Conservation (phyloP, 2,797 vertebrate species). For the Peromyscus attwateri region DNA sequence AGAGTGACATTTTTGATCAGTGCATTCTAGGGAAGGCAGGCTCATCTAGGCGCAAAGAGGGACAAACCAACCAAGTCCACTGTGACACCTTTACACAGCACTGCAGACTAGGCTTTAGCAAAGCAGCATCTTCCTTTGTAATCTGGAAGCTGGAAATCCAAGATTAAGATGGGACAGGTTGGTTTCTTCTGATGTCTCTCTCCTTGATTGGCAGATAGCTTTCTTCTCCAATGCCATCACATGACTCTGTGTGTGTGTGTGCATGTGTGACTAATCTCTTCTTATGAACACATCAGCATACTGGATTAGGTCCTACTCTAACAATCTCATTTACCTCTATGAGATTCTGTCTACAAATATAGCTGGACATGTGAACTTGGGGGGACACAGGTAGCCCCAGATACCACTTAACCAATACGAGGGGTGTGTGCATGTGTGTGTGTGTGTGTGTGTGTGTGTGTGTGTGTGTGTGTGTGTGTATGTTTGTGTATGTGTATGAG, state of each 20-base stretch:
- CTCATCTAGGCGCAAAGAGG: background rate
- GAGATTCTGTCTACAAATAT: background rate
- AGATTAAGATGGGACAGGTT: background rate
- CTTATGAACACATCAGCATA: background rate
- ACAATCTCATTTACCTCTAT: background rate
- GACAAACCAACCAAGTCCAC: background rate
- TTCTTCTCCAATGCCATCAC: background rate
- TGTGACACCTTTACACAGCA: background rate
- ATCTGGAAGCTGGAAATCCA: background rate
- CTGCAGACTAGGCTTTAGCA: background rate
- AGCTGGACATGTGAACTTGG: background rate
- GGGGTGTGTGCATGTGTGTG: background rate
- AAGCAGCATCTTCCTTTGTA: background rate
- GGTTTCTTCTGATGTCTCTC: background rate
- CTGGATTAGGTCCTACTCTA: background rate
- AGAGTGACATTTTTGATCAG: background rate
- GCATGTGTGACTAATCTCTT: background rate
- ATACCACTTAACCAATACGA: background rate
- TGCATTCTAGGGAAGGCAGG: background rate
- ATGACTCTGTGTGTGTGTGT: too few relatives aligned
- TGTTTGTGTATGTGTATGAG: background rate
- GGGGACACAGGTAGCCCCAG: background rate
- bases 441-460: background rate
- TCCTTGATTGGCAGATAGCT: background rate
- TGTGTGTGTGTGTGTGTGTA: background rate